These are phyloP conservation scores for Pedetes capensis DNA, from an alignment of 2,113 vertebrate genomes.

Conservation along the genomic window DNA sequence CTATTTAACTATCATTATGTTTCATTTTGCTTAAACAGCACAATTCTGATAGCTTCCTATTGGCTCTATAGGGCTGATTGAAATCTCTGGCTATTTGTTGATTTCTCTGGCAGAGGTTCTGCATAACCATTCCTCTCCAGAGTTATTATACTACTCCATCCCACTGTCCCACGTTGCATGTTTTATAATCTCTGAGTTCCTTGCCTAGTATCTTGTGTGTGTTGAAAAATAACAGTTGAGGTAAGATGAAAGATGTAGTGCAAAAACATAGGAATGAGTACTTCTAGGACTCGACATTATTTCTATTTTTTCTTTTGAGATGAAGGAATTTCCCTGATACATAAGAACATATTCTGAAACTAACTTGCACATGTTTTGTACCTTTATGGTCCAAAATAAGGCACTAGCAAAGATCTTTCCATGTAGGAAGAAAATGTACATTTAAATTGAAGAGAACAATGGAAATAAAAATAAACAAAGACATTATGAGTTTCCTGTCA, in stretches of 20 bases:
- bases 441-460: neutral
- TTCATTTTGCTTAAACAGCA: neutral
- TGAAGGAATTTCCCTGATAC: neutral
- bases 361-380: neutral
- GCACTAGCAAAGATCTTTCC: neutral
- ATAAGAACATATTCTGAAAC: neutral
- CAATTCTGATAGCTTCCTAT: neutral
- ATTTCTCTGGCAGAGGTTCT: neutral
- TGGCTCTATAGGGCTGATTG: neutral
- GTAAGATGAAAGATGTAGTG: neutral
- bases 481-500: neutral
- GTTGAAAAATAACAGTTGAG: neutral
- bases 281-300: neutral
- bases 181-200: neutral
- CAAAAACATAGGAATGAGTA: neutral
- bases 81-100: neutral
- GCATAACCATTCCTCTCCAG: neutral
- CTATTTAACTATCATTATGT: neutral
- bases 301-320: neutral
- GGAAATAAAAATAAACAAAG: neutral
- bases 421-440: neutral
- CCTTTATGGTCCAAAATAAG: neutral
- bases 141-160: neutral
- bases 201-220: neutral
- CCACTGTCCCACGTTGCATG: neutral